These are phyloP conservation scores for Pseudomyrmex sp. DNA, from an alignment of 1,140 invertebrate species.

Conservation along the genomic window DNA sequence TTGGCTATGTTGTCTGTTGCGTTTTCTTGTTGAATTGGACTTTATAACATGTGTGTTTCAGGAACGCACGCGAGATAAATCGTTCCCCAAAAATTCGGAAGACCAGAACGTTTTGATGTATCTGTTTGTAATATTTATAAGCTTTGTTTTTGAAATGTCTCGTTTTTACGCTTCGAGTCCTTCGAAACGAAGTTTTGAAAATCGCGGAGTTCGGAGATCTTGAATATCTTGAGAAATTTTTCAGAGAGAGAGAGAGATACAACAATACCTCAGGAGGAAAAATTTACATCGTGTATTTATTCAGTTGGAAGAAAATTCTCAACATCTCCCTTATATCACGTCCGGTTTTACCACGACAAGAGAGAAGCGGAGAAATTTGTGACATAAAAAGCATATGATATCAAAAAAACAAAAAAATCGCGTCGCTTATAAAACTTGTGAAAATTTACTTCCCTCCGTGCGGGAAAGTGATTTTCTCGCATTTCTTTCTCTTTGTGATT, in stretches of 20 bases:
- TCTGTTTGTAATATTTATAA: background rate
- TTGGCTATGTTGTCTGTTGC: constrained; percentile 17
- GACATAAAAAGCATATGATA: background rate
- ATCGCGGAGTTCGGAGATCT: background rate
- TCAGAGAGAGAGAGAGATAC: background rate
- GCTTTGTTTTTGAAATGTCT: background rate
- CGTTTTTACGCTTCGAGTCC: background rate
- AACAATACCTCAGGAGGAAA: background rate
- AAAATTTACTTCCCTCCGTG: background rate
- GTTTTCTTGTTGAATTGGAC: constrained; percentile 14
- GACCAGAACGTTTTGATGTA: background rate
- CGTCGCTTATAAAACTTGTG: background rate
- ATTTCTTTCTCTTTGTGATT: constrained; percentile 1
- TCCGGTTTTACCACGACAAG: constrained; percentile 11
- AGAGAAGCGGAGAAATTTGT: background rate
- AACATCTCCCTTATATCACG: background rate
- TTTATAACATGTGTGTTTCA: background rate
- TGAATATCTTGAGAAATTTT: background rate
- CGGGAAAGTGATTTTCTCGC: constrained; percentile 4
- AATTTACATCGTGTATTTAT: background rate
- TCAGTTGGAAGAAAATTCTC: constrained; percentile 4
- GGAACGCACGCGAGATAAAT: background rate
- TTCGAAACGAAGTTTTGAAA: background rate
- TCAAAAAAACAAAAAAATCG: no score
- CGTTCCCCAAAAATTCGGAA: background rate